Base-by-base conservation (phyloP, 2,888 invertebrate species). In the Watsonalla binaria region DNA sequence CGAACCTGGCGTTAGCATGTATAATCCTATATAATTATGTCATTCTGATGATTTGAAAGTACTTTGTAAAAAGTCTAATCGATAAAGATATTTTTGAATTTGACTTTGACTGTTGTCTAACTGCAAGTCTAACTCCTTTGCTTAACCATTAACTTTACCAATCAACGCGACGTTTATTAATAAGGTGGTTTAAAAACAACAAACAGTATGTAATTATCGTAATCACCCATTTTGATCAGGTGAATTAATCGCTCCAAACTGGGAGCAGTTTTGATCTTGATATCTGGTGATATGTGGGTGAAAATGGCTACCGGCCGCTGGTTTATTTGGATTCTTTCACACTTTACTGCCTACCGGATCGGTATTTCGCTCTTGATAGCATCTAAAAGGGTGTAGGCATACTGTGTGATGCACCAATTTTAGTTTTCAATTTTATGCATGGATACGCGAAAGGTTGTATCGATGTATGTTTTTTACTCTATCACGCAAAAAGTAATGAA, bases 341-440 rank as follows among this genome's bases (percentile, higher is more conserved):
- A 42, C 42, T 42, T 42, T 42, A 54, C n/a, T 42, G 53, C 54
- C 60, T 45, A 54, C 58, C 63, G 64, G 51, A 74, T 74, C 68
- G 71, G 73, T 63, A 73, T 74, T 68, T 70, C 54, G 56, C 60
- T 51, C 62, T 53, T 49, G 70, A 71, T 72, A 61, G 39, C 34
- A 67, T 66, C 66, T 59, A 50, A 11, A 39, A 59, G 58, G 46
- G 46, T 48, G n/a, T 24, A 50, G 51, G 9, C 37, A 39, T 48
- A 15, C 24, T 45, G 42, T 48, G 53, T 65, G 47, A 49, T 63
- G 54, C 49, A 53, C 50, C 46, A 62, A 62, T 62, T 11, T 42
- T 42, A 42, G 11, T 42, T 42, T 5, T 42, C 11, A 42, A n/a
- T n/a, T n/a, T n/a, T n/a, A n/a, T n/a, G n/a, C n/a, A n/a, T n/a